phyloP scores from a whole-genome alignment of 1,140 invertebrate genomes.

The Telenomus remus region DNA sequence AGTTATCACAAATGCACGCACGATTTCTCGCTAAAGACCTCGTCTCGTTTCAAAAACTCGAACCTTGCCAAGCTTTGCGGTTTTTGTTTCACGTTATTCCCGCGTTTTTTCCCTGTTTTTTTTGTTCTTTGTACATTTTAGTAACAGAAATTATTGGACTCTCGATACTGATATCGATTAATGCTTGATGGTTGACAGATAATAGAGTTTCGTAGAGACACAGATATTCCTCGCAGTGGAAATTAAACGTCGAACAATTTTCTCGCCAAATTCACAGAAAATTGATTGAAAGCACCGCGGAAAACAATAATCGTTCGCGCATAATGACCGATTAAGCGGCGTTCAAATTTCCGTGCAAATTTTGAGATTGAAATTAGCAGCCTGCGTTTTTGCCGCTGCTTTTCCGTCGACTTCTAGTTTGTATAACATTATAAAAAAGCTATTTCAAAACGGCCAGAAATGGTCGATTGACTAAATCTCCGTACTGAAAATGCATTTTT shows the following conservation, averaged over 20 bases:
- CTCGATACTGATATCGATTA: constrained; percentile 10
- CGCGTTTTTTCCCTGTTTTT: neutral
- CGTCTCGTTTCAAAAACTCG: too few species aligned
- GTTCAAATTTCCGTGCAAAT: neutral
- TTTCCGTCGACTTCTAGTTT: too few species aligned
- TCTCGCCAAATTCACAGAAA: neutral
- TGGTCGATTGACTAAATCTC: too few species aligned
- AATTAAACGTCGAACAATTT: neutral
- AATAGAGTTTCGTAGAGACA: constrained; percentile 9
- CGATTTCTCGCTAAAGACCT: constrained; percentile 4
- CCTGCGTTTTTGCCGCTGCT: too few species aligned
- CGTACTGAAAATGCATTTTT: too few species aligned
- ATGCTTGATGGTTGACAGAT: constrained; percentile 18
- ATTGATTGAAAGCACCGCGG: neutral
- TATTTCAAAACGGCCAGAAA: too few species aligned
- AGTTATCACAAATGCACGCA: constrained; percentile 3
- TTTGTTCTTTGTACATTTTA: constrained; percentile 24
- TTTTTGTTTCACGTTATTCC: too few species aligned
- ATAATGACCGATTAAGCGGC: too few species aligned
- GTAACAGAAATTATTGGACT: constrained; percentile 15
- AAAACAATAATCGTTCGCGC: neutral
- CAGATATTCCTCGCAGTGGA: constrained; percentile 4
- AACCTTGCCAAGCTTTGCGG: too few species aligned
- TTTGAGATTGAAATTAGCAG: neutral
- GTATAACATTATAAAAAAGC: too few species aligned